These are phyloP conservation scores for Epistrophella euchroma DNA, from an alignment of 2,888 invertebrate species.

Conservation along the genomic window DNA sequence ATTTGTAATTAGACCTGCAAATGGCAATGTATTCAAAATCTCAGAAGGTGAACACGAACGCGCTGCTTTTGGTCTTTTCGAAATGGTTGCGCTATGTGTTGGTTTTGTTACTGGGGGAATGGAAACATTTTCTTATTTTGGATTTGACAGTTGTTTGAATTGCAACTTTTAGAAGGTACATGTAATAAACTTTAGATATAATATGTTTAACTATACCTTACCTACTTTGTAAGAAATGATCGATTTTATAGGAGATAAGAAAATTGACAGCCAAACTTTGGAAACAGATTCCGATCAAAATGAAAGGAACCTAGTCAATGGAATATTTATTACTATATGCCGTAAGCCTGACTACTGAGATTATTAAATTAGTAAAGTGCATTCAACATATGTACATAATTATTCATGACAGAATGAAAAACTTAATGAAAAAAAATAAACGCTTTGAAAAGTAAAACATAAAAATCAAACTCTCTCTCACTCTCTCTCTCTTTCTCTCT, in stretches of 20 bases:
- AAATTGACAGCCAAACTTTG: background rate
- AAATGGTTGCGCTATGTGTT: slow-evolving; percentile 10
- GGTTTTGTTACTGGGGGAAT: background rate
- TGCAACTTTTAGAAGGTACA: background rate
- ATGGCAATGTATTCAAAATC: slow-evolving; percentile 59
- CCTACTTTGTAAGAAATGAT: background rate
- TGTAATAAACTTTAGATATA: background rate
- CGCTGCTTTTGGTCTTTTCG: slow-evolving; percentile 17
- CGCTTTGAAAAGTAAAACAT: too few relatives aligned
- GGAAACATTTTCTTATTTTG: slow-evolving; percentile 34
- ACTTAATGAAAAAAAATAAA: too few relatives aligned
- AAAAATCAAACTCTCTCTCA: too few relatives aligned
- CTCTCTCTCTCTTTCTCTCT: too few relatives aligned
- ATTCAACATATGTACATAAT: too few relatives aligned
- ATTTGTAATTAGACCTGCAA: slow-evolving; percentile 73
- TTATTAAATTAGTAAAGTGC: background rate
- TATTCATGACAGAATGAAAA: too few relatives aligned
- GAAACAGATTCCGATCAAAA: slow-evolving; percentile 3
- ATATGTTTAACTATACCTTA: background rate
- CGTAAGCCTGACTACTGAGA: background rate
- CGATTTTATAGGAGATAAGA: background rate
- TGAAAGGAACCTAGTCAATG: background rate
- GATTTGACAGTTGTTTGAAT: slow-evolving; percentile 56
- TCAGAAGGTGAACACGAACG: slow-evolving; percentile 41
- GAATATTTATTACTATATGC: background rate